Evolutionary conservation across 2,888 invertebrate species (phyloP).

Genomic region (Autographa pulchrina): DNA sequence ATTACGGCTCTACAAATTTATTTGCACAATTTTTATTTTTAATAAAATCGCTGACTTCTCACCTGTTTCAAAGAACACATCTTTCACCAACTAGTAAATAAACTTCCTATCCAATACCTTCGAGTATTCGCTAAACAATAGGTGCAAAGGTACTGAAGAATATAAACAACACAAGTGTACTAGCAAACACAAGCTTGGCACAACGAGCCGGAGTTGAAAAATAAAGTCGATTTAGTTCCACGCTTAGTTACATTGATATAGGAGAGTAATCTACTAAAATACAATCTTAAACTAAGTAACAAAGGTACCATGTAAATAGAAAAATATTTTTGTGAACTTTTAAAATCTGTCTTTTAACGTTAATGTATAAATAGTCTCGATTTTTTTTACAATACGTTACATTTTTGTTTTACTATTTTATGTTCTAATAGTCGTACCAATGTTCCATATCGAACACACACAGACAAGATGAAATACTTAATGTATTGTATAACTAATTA

Average conservation of each 20-base stretch:
- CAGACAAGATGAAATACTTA: too few relatives aligned
- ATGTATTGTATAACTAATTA: too few relatives aligned
- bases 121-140: slow-evolving; percentile 27
- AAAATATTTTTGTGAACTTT: too few relatives aligned
- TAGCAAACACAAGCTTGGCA: slow-evolving; percentile 27
- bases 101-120: slow-evolving; percentile 31
- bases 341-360: too few relatives aligned
- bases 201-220: background rate
- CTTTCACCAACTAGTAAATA: slow-evolving; percentile 32
- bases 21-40: background rate
- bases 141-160: slow-evolving; percentile 32
- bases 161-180: slow-evolving; percentile 33
- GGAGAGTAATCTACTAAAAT: background rate
- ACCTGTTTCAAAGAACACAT: slow-evolving; percentile 16
- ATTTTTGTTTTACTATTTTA: too few relatives aligned
- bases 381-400: too few relatives aligned
- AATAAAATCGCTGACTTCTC: background rate
- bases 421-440: too few relatives aligned
- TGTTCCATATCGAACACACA: too few relatives aligned
- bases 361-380: too few relatives aligned
- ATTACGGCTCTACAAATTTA: background rate
- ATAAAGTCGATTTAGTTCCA: slow-evolving; percentile 17
- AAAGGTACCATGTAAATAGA: background rate
- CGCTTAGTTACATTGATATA: background rate
- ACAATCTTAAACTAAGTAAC: background rate